phyloP scores from a whole-genome alignment of 2,888 invertebrate genomes.

The Papilio elwesi region DNA sequence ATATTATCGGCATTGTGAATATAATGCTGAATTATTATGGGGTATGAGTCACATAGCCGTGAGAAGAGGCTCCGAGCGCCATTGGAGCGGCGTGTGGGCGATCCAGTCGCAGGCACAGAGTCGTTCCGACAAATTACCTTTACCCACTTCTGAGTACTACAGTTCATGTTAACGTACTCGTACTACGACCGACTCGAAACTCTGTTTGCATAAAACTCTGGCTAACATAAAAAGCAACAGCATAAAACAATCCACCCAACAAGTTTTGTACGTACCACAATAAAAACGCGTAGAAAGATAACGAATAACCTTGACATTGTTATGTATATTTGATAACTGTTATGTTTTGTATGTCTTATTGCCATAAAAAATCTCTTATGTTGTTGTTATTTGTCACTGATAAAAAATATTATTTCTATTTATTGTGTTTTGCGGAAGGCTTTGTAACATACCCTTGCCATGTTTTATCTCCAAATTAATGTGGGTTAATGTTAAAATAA shows the following conservation, averaged over 20 bases:
- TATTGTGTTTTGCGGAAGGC: no score
- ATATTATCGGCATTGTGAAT: constrained; percentile 49
- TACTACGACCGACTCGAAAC: constrained; percentile 27
- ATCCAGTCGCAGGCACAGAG: constrained; percentile 63
- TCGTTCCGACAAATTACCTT: constrained; percentile 73
- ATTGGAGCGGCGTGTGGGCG: constrained; percentile 65
- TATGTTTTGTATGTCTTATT: not conserved
- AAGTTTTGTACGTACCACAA: constrained; percentile 10
- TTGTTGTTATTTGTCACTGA: no score
- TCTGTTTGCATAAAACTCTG: constrained; percentile 21
- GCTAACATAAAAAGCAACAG: not conserved
- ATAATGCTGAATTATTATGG: constrained; percentile 61
- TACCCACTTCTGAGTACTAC: constrained; percentile 59
- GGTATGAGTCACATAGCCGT: constrained; percentile 65
- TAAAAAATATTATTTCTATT: no score
- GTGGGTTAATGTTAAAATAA: no score
- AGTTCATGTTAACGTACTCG: constrained; percentile 38
- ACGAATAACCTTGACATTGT: constrained; percentile 1
- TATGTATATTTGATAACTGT: not conserved
- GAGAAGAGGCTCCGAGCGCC: constrained; percentile 58
- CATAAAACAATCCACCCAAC: constrained; percentile 9
- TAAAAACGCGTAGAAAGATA: constrained; percentile 6
- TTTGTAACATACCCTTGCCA: no score
- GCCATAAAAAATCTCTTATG: no score
- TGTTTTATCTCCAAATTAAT: no score